A percentile compares a stretch with the other conserved stretches of the same genome.
Evolutionary conservation across 37 sponge, comb jelly and placozoan species (phyloP).

Genomic region (Agelas oroides): DNA sequence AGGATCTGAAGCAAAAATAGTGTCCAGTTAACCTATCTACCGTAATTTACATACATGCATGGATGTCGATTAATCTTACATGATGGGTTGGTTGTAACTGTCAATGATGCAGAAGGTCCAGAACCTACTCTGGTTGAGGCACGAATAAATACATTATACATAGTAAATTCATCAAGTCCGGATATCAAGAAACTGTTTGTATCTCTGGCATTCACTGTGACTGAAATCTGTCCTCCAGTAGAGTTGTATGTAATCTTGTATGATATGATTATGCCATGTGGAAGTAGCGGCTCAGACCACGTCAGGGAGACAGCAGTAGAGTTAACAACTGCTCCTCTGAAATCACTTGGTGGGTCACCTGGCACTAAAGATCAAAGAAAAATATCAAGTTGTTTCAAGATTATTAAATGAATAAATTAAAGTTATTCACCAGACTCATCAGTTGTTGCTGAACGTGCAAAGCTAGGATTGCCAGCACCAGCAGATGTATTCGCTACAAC

Average conservation of each 20-base stretch:
- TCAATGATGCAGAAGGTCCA: too few species aligned
- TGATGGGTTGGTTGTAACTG: too few species aligned
- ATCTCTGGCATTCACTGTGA: slow-evolving; percentile 2
- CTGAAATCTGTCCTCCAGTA: neutral
- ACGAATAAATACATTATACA: too few species aligned
- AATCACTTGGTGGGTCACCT: slow-evolving; percentile 13
- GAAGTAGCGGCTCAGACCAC: neutral
- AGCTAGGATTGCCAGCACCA: neutral
- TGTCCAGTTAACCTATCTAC: too few species aligned
- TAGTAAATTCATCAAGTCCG: too few species aligned
- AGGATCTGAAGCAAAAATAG: slow-evolving; percentile 4
- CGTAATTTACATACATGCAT: too few species aligned
- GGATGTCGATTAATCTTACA: too few species aligned
- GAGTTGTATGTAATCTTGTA: slow-evolving; percentile 1
- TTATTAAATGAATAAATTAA: too few species aligned
- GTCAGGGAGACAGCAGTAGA: slow-evolving; percentile 3
- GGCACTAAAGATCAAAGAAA: slow-evolving; percentile 3
- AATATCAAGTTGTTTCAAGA: too few species aligned
- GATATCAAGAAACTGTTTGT: slow-evolving; percentile 9
- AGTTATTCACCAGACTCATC: too few species aligned
- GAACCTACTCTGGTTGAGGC: too few species aligned
- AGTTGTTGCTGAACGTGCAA: too few species aligned
- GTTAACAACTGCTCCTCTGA: slow-evolving; percentile 6
- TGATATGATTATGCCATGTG: neutral
- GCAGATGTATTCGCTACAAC: neutral